These are phyloP conservation scores for Hypsopygia costalis DNA, from an alignment of 2,888 invertebrate genomes.

Conservation along the genomic window DNA sequence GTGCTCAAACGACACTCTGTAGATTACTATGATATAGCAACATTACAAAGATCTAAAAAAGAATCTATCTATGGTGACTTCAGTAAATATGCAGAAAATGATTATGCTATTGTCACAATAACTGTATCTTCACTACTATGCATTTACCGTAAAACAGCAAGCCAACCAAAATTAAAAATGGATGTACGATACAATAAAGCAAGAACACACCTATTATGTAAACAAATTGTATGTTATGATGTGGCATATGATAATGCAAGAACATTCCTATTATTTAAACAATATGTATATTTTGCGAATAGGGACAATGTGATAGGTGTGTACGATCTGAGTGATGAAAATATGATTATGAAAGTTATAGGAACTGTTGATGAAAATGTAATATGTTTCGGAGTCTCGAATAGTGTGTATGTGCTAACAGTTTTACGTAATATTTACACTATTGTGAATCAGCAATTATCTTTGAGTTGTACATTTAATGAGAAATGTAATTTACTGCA, in stretches of 20 bases:
- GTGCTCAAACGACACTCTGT: conserved; percentile 44
- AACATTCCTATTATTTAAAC: conserved; percentile 32
- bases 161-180: conserved; percentile 16
- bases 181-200: no score
- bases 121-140: conserved; percentile 36
- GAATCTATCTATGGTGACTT: conserved; percentile 38
- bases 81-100: conserved; percentile 44
- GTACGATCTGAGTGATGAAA: conserved; percentile 25
- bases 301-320: conserved; percentile 38
- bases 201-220: no score
- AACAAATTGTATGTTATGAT: no score
- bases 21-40: conserved; percentile 45
- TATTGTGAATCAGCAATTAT: conserved; percentile 22
- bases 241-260: conserved; percentile 39
- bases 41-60: conserved; percentile 28
- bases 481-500: conserved; percentile 34
- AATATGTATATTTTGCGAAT: conserved; percentile 38
- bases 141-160: conserved; percentile 33
- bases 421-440: conserved; percentile 42
- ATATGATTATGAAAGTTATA: conserved; percentile 23
- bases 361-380: conserved; percentile 28
- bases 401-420: conserved; percentile 37
- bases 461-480: conserved; percentile 27
- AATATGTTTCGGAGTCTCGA: conserved; percentile 39
- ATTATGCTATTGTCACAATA: conserved; percentile 31